A percentile compares a stretch with the other conserved stretches of the same genome.
Conservation (phyloP, 2,797 vertebrate species). For the Antrozous pallidus region DNA sequence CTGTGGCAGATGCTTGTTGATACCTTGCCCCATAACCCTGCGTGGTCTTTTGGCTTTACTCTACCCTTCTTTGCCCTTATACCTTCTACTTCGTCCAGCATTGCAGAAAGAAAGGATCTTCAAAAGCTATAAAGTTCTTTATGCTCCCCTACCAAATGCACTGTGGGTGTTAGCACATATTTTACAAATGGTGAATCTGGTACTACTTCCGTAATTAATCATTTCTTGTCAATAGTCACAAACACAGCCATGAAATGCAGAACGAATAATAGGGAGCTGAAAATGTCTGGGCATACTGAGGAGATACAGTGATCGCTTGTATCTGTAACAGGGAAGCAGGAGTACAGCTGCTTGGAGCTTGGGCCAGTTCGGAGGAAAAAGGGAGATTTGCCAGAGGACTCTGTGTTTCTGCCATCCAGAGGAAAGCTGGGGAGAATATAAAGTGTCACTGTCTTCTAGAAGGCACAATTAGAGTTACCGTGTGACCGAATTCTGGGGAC, state of each 20-base stretch:
- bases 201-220: constrained; percentile 23
- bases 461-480: not conserved
- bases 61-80: not conserved
- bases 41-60: not conserved
- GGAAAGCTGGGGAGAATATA: not conserved
- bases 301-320: not conserved
- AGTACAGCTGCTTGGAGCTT: not conserved
- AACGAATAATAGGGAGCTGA: constrained; percentile 9
- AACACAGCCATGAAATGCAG: not conserved
- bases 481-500: not conserved
- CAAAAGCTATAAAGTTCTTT: not conserved
- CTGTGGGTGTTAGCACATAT: not conserved
- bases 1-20: not conserved
- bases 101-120: not conserved
- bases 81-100: not conserved
- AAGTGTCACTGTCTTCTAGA: not conserved
- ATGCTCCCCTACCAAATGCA: not conserved
- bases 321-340: not conserved
- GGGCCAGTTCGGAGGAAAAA: not conserved
- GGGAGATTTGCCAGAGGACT: not conserved
- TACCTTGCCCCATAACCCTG: fast-evolving
- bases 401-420: not conserved
- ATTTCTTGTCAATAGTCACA: constrained; percentile 30
- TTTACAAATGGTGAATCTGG: constrained; percentile 23
- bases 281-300: not conserved